Conservation (phyloP, 2,888 invertebrate species). For the Phaonia tiefii region DNA sequence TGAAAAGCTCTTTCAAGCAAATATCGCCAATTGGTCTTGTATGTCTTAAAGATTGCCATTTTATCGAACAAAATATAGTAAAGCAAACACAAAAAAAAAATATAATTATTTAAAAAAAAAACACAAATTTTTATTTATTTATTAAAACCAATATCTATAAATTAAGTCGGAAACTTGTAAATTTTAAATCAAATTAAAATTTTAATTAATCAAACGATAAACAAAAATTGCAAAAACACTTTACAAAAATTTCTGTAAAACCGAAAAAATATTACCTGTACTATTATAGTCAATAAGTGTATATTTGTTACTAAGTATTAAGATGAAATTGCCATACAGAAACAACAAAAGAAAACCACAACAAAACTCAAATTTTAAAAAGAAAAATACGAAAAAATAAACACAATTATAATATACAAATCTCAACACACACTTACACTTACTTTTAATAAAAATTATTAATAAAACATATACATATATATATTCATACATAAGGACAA, state of each 20-base stretch:
- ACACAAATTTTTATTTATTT: slow-evolving; percentile 36
- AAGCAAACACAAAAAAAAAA: background rate
- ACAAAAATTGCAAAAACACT: slow-evolving; percentile 29
- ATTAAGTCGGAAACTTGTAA: background rate
- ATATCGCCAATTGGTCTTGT: slow-evolving; percentile 52
- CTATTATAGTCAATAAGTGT: slow-evolving; percentile 61
- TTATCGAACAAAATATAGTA: slow-evolving; percentile 37
- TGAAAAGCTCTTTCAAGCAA: slow-evolving; percentile 35
- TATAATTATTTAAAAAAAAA: background rate
- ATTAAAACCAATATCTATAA: background rate
- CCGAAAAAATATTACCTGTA: slow-evolving; percentile 59
- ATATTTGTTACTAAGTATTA: slow-evolving; percentile 53
- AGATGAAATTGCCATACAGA: slow-evolving; percentile 20
- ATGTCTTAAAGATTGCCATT: slow-evolving; percentile 57
- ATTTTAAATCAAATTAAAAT: slow-evolving; percentile 1
- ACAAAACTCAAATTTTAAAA: slow-evolving; percentile 32
- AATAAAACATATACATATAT: slow-evolving; percentile 24
- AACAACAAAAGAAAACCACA: slow-evolving; percentile 37
- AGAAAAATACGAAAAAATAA: no score
- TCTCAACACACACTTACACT: slow-evolving; percentile 13
- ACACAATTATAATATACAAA: slow-evolving; percentile 42
- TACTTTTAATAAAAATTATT: slow-evolving; percentile 24
- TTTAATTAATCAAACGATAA: background rate
- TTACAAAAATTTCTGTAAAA: slow-evolving; percentile 13
- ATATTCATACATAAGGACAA: slow-evolving; percentile 38